Percentiles rank a stretch among this genome's conserved stretches.
Evolutionary conservation across 2,888 invertebrate species (phyloP).

Genomic region (Dryomyza anilis): DNA sequence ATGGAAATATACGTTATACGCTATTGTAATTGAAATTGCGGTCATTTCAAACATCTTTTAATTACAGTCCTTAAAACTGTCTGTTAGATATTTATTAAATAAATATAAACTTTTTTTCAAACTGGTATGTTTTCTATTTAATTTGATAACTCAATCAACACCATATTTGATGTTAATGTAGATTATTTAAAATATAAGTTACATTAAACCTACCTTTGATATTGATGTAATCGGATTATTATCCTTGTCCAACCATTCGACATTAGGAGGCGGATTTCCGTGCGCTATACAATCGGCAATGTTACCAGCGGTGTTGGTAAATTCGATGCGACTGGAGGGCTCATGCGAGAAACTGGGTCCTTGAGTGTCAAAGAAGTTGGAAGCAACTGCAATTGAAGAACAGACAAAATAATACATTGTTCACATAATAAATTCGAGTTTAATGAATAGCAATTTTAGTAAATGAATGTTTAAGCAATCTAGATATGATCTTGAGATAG

Average conservation of each 20-base stretch:
- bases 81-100: too few relatives aligned
- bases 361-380: constrained; percentile 65
- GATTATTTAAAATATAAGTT: too few relatives aligned
- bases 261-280: constrained; percentile 64
- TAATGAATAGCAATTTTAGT: constrained; percentile 20
- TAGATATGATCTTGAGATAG: constrained; percentile 20
- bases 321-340: constrained; percentile 64
- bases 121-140: too few relatives aligned
- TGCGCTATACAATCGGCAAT: constrained; percentile 64
- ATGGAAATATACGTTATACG: too few relatives aligned
- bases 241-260: constrained; percentile 65
- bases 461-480: constrained; percentile 22
- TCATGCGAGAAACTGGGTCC: constrained; percentile 65
- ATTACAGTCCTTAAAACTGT: too few relatives aligned
- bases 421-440: background rate
- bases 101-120: too few relatives aligned
- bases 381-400: constrained; percentile 44
- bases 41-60: too few relatives aligned
- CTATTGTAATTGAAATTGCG: too few relatives aligned
- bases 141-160: too few relatives aligned
- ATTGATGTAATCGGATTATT: constrained; percentile 64
- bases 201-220: constrained; percentile 54
- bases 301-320: constrained; percentile 65
- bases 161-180: too few relatives aligned
- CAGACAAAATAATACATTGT: background rate